Base-by-base conservation (phyloP, 2,888 invertebrate species). In the Phalangium opilio region DNA sequence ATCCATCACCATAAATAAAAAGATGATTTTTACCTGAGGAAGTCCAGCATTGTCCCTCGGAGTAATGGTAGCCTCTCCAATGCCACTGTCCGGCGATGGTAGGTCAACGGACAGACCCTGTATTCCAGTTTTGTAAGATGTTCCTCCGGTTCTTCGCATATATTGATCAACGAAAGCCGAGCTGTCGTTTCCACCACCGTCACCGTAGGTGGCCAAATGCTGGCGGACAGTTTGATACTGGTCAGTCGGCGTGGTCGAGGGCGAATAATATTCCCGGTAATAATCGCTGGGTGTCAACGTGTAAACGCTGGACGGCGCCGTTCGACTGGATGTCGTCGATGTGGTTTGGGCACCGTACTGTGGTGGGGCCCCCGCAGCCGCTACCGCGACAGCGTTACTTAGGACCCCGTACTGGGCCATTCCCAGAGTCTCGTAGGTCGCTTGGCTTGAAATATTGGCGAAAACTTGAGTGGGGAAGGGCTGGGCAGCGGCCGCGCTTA, bases 71-170 rank as follows among this genome's bases (percentile, higher is more conserved):
- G 89, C 86, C 35, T 87, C 84, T 55, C 91, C 91, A 64, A 93
- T 91, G 55, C 93, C 93, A 64, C 86, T 86, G 72, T 93, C 93
- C 21, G 90, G 89, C 60, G 89, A 89, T 21, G 91, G 90, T 64
- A 93, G 76, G 71, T 91, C 91, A 63, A 89, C 89, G 44, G 87
- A 86, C 58, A 89, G 77, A 39, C 61, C 61, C 34, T 51, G 52
- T 27, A 56, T 27, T 8, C 43, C 40, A 19, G 47, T 46, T 51
- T 53, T 54, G 34, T 52, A 54, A 43, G 27, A 4, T 27, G 27
- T 27, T 7, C 44, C 39, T 14, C 45, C 18, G 7, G 36, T 44
- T 38, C 54, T 54, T 3, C 56, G 48, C 3, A 56, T 48, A 38
- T 54, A 56, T 15, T 54, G 50, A 41, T 56, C 56, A 12, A 56